Evolutionary conservation across 2,113 vertebrate species (phyloP).

Genomic region (Aplodontia rufa): DNA sequence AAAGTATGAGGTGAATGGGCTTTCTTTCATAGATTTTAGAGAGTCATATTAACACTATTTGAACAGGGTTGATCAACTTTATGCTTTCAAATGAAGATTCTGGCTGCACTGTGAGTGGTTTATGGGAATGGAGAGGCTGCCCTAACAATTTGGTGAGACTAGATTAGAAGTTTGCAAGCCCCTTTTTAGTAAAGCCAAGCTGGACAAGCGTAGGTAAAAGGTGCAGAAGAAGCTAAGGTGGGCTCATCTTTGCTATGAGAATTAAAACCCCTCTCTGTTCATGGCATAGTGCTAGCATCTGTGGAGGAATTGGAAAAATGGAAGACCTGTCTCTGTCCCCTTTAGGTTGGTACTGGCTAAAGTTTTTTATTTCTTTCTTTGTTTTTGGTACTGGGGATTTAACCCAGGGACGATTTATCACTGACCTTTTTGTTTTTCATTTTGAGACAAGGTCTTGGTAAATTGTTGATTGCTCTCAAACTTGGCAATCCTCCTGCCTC

Average conservation of each 20-base stretch:
- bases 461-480: no score
- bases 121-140: neutral
- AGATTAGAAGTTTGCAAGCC: neutral
- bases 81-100: neutral
- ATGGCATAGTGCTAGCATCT: neutral
- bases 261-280: neutral
- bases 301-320: neutral
- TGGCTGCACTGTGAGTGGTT: neutral
- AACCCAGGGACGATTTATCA: no score
- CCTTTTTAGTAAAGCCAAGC: neutral
- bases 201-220: neutral
- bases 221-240: neutral
- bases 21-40: neutral
- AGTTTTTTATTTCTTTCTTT: no score
- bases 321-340: neutral
- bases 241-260: neutral
- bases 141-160: neutral
- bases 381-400: no score
- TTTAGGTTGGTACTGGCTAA: neutral
- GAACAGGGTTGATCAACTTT: neutral
- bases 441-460: no score
- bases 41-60: neutral
- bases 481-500: no score
- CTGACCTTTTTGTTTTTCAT: no score
- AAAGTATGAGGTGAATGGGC: neutral